These are phyloP conservation scores for Ectropis grisescens DNA, from an alignment of 1,140 invertebrate species.

Conservation along the genomic window DNA sequence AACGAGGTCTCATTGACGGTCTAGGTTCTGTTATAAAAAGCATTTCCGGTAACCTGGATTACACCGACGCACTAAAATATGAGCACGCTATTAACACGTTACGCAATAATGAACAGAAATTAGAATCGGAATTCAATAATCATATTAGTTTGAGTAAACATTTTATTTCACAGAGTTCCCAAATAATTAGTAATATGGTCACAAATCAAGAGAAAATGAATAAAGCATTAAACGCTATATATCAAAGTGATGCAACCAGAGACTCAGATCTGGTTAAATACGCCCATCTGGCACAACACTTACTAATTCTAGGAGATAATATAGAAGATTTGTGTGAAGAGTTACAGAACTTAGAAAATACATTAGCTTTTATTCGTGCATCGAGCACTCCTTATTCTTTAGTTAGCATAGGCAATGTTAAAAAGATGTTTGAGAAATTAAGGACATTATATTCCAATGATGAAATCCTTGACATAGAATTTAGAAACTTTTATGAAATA, in stretches of 20 bases:
- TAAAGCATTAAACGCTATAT: slow-evolving; percentile 1
- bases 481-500: no score
- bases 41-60: slow-evolving; percentile 14
- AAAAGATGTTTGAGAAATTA: no score
- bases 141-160: slow-evolving; percentile 14
- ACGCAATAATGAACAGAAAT: slow-evolving; percentile 9
- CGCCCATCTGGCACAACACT: slow-evolving; percentile 21
- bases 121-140: slow-evolving; percentile 11
- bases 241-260: slow-evolving; percentile 2
- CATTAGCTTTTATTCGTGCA: slow-evolving; percentile 23
- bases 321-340: slow-evolving; percentile 20
- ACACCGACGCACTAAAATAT: slow-evolving; percentile 13
- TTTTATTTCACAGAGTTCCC: slow-evolving; percentile 9
- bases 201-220: slow-evolving; percentile 11
- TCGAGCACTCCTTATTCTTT: slow-evolving; percentile 19
- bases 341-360: slow-evolving; percentile 24
- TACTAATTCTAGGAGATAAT: slow-evolving; percentile 23
- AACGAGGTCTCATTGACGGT: slow-evolving; percentile 17
- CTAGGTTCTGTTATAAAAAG: slow-evolving; percentile 17
- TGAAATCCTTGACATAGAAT: no score
- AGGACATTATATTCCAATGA: no score
- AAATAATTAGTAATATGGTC: slow-evolving; percentile 6
- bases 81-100: slow-evolving; percentile 12
- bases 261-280: slow-evolving; percentile 17
- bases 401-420: slow-evolving; percentile 11